Base-by-base conservation (phyloP, 2,113 vertebrate genomes). In the Cyprinodon variegatus region DNA sequence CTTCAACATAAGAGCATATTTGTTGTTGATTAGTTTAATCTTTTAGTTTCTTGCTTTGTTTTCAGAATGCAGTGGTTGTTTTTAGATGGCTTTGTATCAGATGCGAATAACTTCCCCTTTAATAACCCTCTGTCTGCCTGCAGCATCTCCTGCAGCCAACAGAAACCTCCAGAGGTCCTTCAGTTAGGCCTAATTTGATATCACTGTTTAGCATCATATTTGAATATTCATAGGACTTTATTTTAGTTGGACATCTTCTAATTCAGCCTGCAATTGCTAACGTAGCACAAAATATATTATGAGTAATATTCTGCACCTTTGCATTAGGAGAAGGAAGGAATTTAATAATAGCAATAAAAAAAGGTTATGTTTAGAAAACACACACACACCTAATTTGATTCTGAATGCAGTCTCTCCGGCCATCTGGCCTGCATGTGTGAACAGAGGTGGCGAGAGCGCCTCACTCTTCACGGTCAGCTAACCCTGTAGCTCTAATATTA, bases 351-450 rank as follows among this genome's bases (percentile, higher is more conserved):
- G 29, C 29, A 29, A 29, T 13, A 4, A 77, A 59, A 60, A 41
- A 45, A 70, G 63, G 65, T 65, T 65, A 29, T 88, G 72, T 81
- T 84, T 70, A 70, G 70, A 57, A 63, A 69, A 77, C 72, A 78
- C 43, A 63, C 74, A 68, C 9, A 64, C 48, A 48, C 66, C 78
- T 59, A 65, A 61, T 82, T 66, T 78, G 78, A 74, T 65, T 84
- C 64, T 69, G 43, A 74, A 79, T 38, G 50, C 43, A 53, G 75
- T 1, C 29, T 86, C 37, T 80, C 29, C 64, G 67, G 68, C 89
- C 91, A 90, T 90, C 82, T 93, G 90, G 87, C 64, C 70, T 70
- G 87, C 87, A 88, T 83, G 90, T 89, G 88, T 86, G 84, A 81
- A 7, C 65, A 68, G 85, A 89, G 86, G 88, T 91, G 87, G 82